Base-by-base conservation (phyloP, 2,113 vertebrate species). In the Toxotes jaculatrix region DNA sequence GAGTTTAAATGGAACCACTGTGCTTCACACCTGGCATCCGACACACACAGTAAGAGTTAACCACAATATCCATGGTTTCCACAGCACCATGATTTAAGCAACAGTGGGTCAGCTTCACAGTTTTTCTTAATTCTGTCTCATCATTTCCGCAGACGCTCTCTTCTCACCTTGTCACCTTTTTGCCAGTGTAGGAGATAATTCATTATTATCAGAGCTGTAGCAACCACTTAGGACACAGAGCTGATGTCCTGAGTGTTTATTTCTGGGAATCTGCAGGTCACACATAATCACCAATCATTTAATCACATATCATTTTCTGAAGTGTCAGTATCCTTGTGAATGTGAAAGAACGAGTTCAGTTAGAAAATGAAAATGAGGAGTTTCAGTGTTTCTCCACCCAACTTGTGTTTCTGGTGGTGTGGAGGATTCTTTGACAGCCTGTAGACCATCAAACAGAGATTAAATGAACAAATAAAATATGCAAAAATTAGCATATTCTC, bases 1-100 rank as follows among this genome's bases (percentile, higher is more conserved):
- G 32, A 53, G 68, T 72, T 88, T 68, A 27, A 59, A 85, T 32
- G 43, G 43, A 64, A 32, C 1, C 19, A 51, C 38, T 27, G 23
- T 74, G 65, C 66, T 86, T 40, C 57, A 62, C 53, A 12, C 1
- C 1, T 0, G 36, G 14, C 42, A 38, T 23, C 7, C 81, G 57
- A 47, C 40, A 66, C 27, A 27, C 27, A 27, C 27, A 27, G 27
- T 27, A 27, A 27, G 27, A 27, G 27, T 67, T 23, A 62, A 14
- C 38, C 36, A 45, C 8, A 45, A 27, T 27, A 27, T 27, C 27
- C 27, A 27, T 27, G 27, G 27, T 27, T 27, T 27, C 27, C 27
- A 27, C 61, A 56, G 16, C 12, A 5, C 14, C 45, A 47, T 17
- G 16, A 47, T 19, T 19, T 56, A 27, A 27, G 27, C 27, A 27